Conservation (phyloP, 2,113 vertebrate genomes). For the Lota lota region DNA sequence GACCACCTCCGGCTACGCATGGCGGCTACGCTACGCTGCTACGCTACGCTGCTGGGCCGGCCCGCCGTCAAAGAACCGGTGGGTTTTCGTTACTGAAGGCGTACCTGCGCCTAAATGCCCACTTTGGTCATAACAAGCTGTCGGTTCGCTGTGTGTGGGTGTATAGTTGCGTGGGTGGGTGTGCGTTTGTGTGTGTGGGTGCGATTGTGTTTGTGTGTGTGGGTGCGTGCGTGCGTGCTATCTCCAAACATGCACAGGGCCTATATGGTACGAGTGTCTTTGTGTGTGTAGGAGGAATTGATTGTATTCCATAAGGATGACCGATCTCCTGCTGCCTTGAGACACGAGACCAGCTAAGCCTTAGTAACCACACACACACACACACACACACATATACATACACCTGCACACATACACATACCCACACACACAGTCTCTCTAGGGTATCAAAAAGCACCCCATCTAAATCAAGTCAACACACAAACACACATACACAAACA, state of each 20-base stretch:
- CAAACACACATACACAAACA: no score
- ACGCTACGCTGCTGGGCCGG: neutral
- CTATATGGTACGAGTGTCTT: constrained; percentile 16
- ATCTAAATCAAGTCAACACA: no score
- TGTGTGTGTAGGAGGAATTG: no score
- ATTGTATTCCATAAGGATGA: constrained; percentile 21
- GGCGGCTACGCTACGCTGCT: no score
- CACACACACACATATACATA: no score
- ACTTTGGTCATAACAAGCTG: neutral
- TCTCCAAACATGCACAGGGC: neutral
- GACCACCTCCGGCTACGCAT: constrained; percentile 5
- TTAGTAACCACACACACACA: no score
- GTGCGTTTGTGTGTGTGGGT: neutral
- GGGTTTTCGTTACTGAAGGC: constrained; percentile 16
- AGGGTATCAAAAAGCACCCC: no score
- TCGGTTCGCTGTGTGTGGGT: no score
- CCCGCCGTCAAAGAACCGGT: constrained; percentile 40
- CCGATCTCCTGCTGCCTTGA: constrained; percentile 22
- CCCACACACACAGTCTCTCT: no score
- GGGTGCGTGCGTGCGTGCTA: neutral
- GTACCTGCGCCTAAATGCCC: neutral
- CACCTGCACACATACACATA: no score
- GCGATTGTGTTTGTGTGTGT: neutral
- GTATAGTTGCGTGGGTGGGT: neutral
- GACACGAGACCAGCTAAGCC: no score